phyloP scores from a whole-genome alignment of 1,140 invertebrate species.

The Ceratitis capitata region DNA sequence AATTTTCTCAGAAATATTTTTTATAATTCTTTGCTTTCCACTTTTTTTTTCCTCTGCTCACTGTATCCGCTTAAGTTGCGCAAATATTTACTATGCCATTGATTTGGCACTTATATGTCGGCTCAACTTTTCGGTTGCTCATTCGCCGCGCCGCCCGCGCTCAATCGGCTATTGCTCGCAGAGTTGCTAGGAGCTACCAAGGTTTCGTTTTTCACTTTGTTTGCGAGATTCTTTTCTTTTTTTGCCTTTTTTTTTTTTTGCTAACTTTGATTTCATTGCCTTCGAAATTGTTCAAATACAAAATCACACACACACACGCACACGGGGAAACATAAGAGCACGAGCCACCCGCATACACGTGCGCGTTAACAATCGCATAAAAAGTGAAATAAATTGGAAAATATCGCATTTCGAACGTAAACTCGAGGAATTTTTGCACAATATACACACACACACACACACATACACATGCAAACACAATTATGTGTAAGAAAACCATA shows the following conservation, averaged over 20 bases:
- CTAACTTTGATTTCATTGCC: constrained; percentile 50
- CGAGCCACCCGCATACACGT: too few species aligned
- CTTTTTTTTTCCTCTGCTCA: constrained; percentile 39
- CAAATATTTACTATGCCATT: constrained; percentile 64
- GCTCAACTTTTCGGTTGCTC: constrained; percentile 45
- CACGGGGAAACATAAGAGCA: too few species aligned
- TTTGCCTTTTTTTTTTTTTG: constrained; percentile 38
- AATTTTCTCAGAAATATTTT: background rate
- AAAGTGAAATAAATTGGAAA: constrained; percentile 37
- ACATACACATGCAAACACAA: background rate
- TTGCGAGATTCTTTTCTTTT: background rate
- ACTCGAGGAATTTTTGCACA: background rate
- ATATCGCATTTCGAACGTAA: constrained; percentile 34
- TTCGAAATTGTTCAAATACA: constrained; percentile 44
- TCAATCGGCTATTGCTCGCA: background rate
- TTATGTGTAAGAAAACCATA: too few species aligned
- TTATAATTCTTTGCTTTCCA: background rate
- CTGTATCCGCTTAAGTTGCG: constrained; percentile 57
- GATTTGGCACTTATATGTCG: constrained; percentile 60
- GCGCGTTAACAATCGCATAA: constrained; percentile 34
- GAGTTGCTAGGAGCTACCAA: background rate
- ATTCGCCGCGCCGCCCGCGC: background rate
- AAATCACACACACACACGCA: background rate
- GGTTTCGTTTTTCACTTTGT: background rate
- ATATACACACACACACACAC: background rate